Evolutionary conservation across 2,797 vertebrate species (phyloP).

Genomic region (Neomorphus geoffroyi): DNA sequence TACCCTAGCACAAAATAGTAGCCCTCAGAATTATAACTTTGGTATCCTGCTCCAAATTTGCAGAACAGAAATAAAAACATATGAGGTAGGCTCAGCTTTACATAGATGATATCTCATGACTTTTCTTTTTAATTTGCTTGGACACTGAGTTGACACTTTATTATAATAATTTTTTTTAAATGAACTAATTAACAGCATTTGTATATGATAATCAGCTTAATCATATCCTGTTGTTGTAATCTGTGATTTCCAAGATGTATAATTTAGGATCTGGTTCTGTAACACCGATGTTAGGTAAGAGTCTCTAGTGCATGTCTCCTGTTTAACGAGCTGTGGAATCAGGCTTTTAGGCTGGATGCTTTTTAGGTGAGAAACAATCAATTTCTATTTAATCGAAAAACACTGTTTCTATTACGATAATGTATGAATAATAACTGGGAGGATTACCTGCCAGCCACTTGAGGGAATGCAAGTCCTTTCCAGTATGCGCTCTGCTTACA

Average conservation of each 20-base stretch:
- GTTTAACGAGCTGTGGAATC: not conserved
- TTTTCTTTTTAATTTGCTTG: not conserved
- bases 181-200: not conserved
- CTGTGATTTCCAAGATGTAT: not conserved
- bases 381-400: not conserved
- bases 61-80: not conserved
- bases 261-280: not conserved
- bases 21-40: not conserved
- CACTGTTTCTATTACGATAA: accelerated
- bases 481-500: not conserved
- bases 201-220: not conserved
- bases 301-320: not conserved
- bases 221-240: not conserved
- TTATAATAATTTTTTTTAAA: not conserved
- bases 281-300: not conserved
- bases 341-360: not conserved
- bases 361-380: not conserved
- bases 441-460: not conserved
- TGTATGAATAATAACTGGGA: not conserved
- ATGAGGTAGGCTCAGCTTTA: not conserved
- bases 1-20: not conserved
- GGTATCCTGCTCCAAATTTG: not conserved
- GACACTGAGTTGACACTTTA: not conserved
- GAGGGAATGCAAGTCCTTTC: not conserved
- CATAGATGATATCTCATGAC: not conserved